A percentile compares a stretch with the other conserved stretches of the same genome.
phyloP scores from a whole-genome alignment of 30 jellyfish, hydroid and myxozoan genomes.

The Turritopsis dohrnii region DNA sequence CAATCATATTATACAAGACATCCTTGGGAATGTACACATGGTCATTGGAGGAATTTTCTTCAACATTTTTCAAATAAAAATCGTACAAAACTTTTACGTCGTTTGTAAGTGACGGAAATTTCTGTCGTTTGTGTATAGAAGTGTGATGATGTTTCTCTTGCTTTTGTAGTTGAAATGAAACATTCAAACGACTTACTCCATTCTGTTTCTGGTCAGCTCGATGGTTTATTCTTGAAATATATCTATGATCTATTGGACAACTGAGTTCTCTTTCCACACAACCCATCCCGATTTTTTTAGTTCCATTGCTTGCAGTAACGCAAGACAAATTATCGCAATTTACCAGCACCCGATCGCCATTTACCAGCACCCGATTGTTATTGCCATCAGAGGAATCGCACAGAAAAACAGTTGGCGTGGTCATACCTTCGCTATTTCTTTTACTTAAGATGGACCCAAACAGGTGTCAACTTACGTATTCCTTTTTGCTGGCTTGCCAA shows the following conservation, averaged over 20 bases:
- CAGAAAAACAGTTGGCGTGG: neutral
- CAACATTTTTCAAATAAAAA: neutral
- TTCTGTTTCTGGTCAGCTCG: neutral
- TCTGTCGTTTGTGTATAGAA: neutral
- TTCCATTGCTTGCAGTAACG: neutral
- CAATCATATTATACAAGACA: neutral
- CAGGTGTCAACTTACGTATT: no score
- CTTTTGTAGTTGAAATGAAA: neutral
- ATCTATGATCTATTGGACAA: neutral
- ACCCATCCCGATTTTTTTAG: neutral
- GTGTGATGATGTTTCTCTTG: neutral
- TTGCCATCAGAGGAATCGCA: neutral
- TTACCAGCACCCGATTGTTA: neutral
- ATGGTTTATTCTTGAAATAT: neutral
- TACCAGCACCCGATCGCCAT: neutral
- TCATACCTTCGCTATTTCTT: neutral
- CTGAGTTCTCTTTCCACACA: neutral
- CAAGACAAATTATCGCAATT: neutral
- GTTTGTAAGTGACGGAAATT: neutral
- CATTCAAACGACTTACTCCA: neutral
- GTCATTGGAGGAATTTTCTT: neutral
- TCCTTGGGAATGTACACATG: neutral
- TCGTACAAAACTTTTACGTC: neutral
- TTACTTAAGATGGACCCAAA: no score
- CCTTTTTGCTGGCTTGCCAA: no score